Evolutionary conservation across 1,140 invertebrate genomes (phyloP), one percentile per base, ranked within the genome.

Genomic region (Bombus ignitus): DNA sequence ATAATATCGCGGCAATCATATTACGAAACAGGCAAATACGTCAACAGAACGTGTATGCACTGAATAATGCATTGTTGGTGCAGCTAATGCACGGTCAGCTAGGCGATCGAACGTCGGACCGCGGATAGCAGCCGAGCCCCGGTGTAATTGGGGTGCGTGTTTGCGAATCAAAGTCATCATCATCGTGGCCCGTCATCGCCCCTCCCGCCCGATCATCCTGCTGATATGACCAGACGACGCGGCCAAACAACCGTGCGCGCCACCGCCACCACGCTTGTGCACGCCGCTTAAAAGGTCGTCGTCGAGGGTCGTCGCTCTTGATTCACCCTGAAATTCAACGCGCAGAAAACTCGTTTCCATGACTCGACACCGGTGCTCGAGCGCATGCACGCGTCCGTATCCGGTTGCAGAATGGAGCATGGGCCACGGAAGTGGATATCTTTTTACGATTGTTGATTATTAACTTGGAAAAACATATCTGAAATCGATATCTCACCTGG

Each of bases 101-200:
- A 91, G 59, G 78, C 57, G 75, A 32, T 37, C 90, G 73, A 47
- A 25, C 39, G 71, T 25, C 92, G 87, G 42, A n/a, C 57, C 91
- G 87, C 90, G 91, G 92, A 93, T 90, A 90, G 81, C 85, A 85
- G 25, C 32, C 37, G 39, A 71, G 44, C 87, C 88, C 92, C 87
- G 92, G 90, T 94, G 92, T 95, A 95, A 95, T 95, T 95, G 94
- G 93, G 92, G 91, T 92, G 89, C 92, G 92, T 95, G 94, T 95
- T 95, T 95, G 94, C 93, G 92, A 95, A 95, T 95, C 94, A 95
- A 94, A 95, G 94, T 95, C 94, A 95, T 95, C 94, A 95, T 95
- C 92, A 94, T 92, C 91, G 57, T 62, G 35, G 90, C 85, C 92
- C 92, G 93, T 93, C 93, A 94, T 94, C 93, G 91, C 68, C 66